Percentiles rank a stretch among this genome's conserved stretches.
phyloP scores from a whole-genome alignment of 2,797 vertebrate species.

The Esox lucius region DNA sequence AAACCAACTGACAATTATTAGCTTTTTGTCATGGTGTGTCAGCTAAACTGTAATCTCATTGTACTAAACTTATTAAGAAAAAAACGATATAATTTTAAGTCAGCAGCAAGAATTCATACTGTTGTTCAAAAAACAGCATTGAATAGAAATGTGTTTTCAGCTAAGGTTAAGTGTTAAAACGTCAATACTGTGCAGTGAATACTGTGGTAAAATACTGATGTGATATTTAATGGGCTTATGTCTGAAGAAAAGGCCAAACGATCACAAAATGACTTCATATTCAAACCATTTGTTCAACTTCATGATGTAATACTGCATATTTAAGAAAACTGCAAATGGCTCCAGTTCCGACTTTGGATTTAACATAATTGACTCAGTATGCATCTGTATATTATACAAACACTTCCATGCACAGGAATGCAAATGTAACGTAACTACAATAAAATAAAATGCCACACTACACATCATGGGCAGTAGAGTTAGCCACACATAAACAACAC shows the following conservation, averaged over 20 bases:
- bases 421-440: slow-evolving; percentile 58
- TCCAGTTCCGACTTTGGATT: slow-evolving; percentile 53
- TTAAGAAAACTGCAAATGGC: slow-evolving; percentile 59
- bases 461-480: slow-evolving; percentile 36
- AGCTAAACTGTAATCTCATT: slow-evolving; percentile 40
- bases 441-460: slow-evolving; percentile 35
- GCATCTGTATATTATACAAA: slow-evolving; percentile 40
- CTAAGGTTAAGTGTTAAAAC: slow-evolving; percentile 42
- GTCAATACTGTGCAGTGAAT: slow-evolving; percentile 18
- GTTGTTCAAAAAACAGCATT: slow-evolving; percentile 48
- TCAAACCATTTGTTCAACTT: slow-evolving; percentile 9
- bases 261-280: slow-evolving; percentile 21
- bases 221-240: slow-evolving; percentile 35
- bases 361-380: slow-evolving; percentile 15
- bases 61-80: slow-evolving; percentile 42
- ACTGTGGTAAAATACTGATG: slow-evolving; percentile 23
- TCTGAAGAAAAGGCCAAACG: slow-evolving; percentile 9
- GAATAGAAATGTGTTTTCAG: slow-evolving; percentile 45
- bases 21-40: slow-evolving; percentile 17
- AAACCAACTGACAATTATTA: slow-evolving; percentile 34
- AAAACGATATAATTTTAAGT: slow-evolving; percentile 58
- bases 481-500: slow-evolving; percentile 41
- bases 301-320: slow-evolving; percentile 3
- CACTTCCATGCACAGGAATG: slow-evolving; percentile 71
- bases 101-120: slow-evolving; percentile 66